Base-by-base conservation (phyloP, 1,140 invertebrate species). In the Meteorus sp. region DNA sequence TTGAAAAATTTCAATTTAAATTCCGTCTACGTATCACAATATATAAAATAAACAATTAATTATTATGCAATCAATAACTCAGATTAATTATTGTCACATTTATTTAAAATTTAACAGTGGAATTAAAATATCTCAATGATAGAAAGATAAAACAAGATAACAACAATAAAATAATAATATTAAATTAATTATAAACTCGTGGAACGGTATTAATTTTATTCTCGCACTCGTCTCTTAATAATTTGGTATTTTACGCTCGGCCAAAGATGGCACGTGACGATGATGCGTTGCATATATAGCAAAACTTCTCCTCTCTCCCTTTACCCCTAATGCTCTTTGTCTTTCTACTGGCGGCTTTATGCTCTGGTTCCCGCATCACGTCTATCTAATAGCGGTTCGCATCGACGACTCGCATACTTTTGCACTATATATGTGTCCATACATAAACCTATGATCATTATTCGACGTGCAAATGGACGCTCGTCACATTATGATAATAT, bases 191-290 rank as follows among this genome's bases (percentile, higher is more conserved):
- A 11, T 11, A 6, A 33, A 33, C 29, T 33, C 6, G 11, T 33
- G 29, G 29, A 6, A 6, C 6, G 29, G 11, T 6, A 11, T 33
- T 7, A 7, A 33, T 33, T 39, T 39, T n/a, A 39, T 39, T 15
- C 15, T n/a, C 11, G 35, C 11, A 13, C 3, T 4, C 8, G 35
- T 9, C 23, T 23, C 11, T 7, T 27, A 9, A 15, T 50, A 50
- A 50, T 50, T 50, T 17, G n/a, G 13, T 31, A 31, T 50, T 50
- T 17, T 17, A 54, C 15, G 52, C 19, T 27, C 6, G 7, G 22
- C 17, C 48, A 31, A 47, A 56, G 43, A 48, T 35, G 17, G 31
- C 20, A 48, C 43, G 44, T 56, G 55, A 39, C 35, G 35, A 37
- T 33, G 41, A 45, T 56, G n/a, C n/a, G 53, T 44, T 27, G 17